Percentiles rank a stretch among this genome's conserved stretches.
Evolutionary conservation across 2,113 vertebrate genomes (phyloP).

Genomic region (Lagopus muta): DNA sequence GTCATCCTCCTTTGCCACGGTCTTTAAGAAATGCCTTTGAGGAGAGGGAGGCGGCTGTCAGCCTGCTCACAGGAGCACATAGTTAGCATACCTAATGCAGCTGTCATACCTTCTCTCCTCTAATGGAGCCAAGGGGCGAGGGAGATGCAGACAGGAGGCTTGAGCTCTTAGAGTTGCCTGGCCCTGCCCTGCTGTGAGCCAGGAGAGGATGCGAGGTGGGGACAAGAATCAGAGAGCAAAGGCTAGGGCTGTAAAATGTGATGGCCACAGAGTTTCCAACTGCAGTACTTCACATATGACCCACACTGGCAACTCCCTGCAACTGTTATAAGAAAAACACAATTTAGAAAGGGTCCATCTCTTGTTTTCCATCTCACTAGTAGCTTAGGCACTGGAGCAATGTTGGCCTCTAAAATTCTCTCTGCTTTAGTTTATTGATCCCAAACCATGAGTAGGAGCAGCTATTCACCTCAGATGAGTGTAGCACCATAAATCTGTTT

Average conservation of each 20-base stretch:
- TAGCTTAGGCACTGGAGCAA: background rate
- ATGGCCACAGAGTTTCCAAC: background rate
- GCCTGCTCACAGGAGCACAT: background rate
- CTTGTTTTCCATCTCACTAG: background rate
- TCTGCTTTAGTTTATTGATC: background rate
- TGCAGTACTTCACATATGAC: background rate
- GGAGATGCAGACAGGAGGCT: background rate
- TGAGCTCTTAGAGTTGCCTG: background rate
- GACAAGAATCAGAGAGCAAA: background rate
- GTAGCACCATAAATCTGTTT: slow-evolving; percentile 31
- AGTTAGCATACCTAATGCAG: background rate
- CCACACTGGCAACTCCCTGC: background rate
- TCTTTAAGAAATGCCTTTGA: background rate
- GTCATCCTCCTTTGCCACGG: background rate
- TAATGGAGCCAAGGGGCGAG: background rate
- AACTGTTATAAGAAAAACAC: slow-evolving; percentile 20
- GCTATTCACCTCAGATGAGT: background rate
- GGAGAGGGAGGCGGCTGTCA: background rate
- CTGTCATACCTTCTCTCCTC: background rate
- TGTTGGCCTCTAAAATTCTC: background rate
- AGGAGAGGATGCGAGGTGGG: background rate
- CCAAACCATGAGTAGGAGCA: slow-evolving; percentile 34
- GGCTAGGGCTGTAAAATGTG: background rate
- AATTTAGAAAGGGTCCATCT: background rate
- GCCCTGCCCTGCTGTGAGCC: background rate